These are phyloP conservation scores for Macropodus opercularis DNA, from an alignment of 2,797 vertebrate species.

Conservation along the genomic window DNA sequence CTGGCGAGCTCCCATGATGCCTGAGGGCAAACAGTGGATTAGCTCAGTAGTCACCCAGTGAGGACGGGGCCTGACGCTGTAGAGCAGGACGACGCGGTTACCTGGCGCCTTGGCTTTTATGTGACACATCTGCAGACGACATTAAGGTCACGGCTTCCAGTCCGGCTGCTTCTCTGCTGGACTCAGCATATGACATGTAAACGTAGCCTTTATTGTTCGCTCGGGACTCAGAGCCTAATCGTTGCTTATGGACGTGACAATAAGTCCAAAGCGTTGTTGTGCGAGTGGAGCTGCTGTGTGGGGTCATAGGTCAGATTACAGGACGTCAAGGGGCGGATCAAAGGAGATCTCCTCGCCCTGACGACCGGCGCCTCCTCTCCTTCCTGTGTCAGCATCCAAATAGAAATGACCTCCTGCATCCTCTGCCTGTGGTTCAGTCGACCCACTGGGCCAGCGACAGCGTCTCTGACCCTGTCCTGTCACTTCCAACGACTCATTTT, in stretches of 20 bases:
- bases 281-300: no score
- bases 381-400: slow-evolving; percentile 9
- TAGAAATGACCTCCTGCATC: not conserved
- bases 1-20: not conserved
- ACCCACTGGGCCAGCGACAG: accelerated
- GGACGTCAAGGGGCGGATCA: slow-evolving; percentile 15
- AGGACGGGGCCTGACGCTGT: not conserved
- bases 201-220: no score
- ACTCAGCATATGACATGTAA: no score
- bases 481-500: not conserved
- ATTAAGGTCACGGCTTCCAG: no score
- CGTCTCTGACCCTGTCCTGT: no score
- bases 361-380: slow-evolving; percentile 19
- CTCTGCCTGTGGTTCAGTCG: accelerated
- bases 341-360: slow-evolving; percentile 22
- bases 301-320: slow-evolving; percentile 31
- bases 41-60: slow-evolving; percentile 20
- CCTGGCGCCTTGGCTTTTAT: no score
- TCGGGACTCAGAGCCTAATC: no score
- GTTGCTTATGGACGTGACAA: no score
- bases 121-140: no score
- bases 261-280: no score
- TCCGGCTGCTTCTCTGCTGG: no score
- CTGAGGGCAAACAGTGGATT: slow-evolving; percentile 10
- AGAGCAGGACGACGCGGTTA: no score